Conservation (phyloP, 2,113 vertebrate species). For the Labeo rohita region DNA sequence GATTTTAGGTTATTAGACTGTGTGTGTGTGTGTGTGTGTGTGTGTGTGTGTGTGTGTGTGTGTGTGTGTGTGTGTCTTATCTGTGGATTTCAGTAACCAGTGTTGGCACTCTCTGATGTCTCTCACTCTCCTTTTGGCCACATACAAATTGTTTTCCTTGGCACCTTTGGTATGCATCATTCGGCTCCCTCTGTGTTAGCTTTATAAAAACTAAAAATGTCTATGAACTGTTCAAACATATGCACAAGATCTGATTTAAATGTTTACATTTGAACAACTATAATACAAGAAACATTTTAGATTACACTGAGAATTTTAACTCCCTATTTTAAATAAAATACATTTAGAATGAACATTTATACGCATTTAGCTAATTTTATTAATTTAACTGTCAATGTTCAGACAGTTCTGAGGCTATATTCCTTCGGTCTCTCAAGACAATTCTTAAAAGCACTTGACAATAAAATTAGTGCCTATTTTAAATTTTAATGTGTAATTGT, state of each 20-base stretch:
- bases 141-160: background rate
- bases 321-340: background rate
- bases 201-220: background rate
- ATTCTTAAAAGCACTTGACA: background rate
- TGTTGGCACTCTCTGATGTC: conserved; percentile 57
- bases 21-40: background rate
- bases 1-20: conserved; percentile 54
- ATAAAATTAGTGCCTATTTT: background rate
- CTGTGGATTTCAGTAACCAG: conserved; percentile 66
- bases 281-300: background rate
- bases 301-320: background rate
- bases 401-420: background rate
- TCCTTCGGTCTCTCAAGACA: background rate
- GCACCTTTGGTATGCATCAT: background rate
- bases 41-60: background rate
- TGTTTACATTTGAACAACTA: background rate
- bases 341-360: background rate
- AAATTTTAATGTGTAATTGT: background rate
- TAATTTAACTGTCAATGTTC: background rate
- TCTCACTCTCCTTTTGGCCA: conserved; percentile 18
- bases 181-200: background rate
- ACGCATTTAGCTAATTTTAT: background rate
- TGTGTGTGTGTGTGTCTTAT: conserved; percentile 55
- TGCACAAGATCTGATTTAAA: background rate
- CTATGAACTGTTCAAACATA: background rate